Evolutionary conservation across 2,888 invertebrate genomes (phyloP).

Genomic region (Cotesia congregata): DNA sequence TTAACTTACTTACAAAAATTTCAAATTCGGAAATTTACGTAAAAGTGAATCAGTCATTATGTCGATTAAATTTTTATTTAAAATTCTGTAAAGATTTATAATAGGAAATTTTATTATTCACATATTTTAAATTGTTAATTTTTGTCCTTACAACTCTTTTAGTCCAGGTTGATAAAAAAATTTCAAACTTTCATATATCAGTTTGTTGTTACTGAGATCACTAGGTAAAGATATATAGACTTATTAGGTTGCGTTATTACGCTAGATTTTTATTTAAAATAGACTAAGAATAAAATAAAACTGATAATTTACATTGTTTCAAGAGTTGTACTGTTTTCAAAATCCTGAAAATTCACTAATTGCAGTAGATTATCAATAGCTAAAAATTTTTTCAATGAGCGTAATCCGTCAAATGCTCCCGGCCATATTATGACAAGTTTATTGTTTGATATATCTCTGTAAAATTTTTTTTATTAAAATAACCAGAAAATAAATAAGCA

Average conservation of each 20-base stretch:
- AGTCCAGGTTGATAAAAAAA: conserved; percentile 71
- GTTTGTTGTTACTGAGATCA: conserved; percentile 71
- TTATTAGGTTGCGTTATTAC: conserved; percentile 10
- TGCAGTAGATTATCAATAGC: no score
- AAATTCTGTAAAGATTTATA: conserved; percentile 63
- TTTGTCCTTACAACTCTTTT: conserved; percentile 71
- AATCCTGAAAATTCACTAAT: conserved; percentile 60
- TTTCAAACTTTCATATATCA: conserved; percentile 69
- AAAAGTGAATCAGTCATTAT: conserved; percentile 71
- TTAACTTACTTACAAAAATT: conserved; percentile 70
- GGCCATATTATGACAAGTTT: no score
- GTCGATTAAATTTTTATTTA: conserved; percentile 71
- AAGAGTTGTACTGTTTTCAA: conserved; percentile 67
- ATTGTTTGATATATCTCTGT: no score
- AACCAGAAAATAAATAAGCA: no score
- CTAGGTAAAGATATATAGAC: conserved; percentile 47
- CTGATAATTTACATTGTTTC: conserved; percentile 67
- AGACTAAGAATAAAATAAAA: conserved; percentile 24
- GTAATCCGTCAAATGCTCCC: no score
- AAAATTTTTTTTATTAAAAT: no score
- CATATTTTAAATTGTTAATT: not conserved
- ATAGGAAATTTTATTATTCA: not conserved
- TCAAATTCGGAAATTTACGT: conserved; percentile 68
- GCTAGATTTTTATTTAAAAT: no score
- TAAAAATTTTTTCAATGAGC: no score